Evolutionary conservation across 2,113 vertebrate genomes (phyloP).

Genomic region (Epinephelus fuscoguttatus): DNA sequence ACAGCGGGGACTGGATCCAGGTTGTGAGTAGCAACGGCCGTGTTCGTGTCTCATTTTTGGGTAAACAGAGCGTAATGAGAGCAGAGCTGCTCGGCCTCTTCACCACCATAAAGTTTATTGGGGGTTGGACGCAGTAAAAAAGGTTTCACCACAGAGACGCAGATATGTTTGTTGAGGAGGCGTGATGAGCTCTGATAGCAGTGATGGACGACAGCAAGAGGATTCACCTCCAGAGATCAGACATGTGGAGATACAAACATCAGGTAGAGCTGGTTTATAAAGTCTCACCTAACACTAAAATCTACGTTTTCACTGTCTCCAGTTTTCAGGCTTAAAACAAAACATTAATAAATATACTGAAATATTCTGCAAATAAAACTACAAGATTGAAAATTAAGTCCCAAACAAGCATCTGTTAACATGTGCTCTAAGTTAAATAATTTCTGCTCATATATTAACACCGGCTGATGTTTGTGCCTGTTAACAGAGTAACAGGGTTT

Average conservation of each 20-base stretch:
- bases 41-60: conserved; percentile 45
- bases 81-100: conserved; percentile 45
- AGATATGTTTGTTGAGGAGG: conserved; percentile 72
- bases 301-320: no score
- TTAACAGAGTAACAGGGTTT: no score
- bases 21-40: conserved; percentile 52
- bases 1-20: background rate
- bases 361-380: no score
- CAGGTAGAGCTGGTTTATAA: background rate
- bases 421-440: no score
- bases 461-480: no score
- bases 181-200: conserved; percentile 39
- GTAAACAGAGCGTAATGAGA: conserved; percentile 69
- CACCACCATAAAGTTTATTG: conserved; percentile 80
- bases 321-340: background rate
- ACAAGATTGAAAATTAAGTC: no score
- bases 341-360: no score
- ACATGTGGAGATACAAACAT: background rate
- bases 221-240: background rate
- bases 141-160: conserved; percentile 76
- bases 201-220: background rate
- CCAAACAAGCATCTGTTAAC: no score
- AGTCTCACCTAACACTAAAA: no score
- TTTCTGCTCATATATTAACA: no score
- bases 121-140: conserved; percentile 66